Evolutionary conservation across 2,797 vertebrate genomes (phyloP), one percentile per base, ranked within the genome.

Genomic region (Lacerta agilis): DNA sequence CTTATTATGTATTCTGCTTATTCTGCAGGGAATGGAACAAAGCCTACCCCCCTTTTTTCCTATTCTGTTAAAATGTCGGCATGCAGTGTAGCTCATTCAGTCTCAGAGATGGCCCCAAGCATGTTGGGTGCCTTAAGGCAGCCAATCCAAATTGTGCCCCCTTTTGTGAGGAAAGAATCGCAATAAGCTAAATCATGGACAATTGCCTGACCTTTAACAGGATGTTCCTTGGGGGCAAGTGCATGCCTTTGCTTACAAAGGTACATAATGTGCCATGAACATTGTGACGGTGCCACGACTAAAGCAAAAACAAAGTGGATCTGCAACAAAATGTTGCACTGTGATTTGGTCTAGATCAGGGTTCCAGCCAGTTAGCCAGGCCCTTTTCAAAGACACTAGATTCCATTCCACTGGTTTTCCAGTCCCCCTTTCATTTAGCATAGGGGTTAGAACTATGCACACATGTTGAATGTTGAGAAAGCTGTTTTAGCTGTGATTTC

Each of bases 1-100:
- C 87, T 95, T 93, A 92, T 92, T 92, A 87, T 85, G 29, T 78
- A 88, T 89, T 94, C 86, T 86, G 36, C 92, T 95, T 95, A 93
- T 95, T 94, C 87, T 87, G 91, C 69, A 91, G 80, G 93, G 79
- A 92, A 72, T 61, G n/a, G 36, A 92, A 92, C 93, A 95, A 89
- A 80, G 75, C 41, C 33, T 89, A 90, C 85, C 83, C 17, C 38
- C 64, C 25, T 76, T 55, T 91, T 91, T 92, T 93, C 72, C 81
- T 89, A 17, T 91, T 90, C 88, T 90, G 33, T 66, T 89, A 87
- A 93, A 93, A 90, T 79, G 64, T 17, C 18, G 83, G 55, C 85
- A 61, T 66, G 84, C 79, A 91, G 93, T 75, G 58, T 25, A 93
- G 10, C 80, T 91, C 88, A 91, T 94, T 94, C 94, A 11, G 84